Percentiles rank a stretch among this genome's conserved stretches.
These are phyloP conservation scores for Dolichotis patagonum DNA, from an alignment of 2,113 vertebrate genomes.

Conservation along the genomic window DNA sequence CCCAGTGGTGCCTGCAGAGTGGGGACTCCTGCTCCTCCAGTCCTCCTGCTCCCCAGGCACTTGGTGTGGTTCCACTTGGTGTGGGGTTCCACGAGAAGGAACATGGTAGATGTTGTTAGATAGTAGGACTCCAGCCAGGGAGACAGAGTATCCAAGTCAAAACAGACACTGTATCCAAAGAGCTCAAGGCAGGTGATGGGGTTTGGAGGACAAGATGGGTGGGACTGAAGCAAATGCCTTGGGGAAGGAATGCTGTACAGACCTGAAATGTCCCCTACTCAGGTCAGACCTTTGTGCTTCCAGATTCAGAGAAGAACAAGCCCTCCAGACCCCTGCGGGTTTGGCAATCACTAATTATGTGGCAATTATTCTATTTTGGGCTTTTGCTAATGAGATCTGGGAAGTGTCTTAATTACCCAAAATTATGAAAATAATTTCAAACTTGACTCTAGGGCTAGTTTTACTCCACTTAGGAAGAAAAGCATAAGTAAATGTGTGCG, in stretches of 20 bases:
- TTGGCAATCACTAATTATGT: conserved; percentile 84
- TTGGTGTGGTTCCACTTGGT: neutral
- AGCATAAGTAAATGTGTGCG: conserved; percentile 62
- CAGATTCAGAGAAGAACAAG: conserved; percentile 76
- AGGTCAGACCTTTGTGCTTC: conserved; percentile 55
- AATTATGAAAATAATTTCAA: conserved; percentile 88
- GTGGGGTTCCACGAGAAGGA: neutral
- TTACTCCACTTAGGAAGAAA: conserved; percentile 86
- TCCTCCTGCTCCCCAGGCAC: neutral
- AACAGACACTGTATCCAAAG: neutral
- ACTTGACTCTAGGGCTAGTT: conserved; percentile 88
- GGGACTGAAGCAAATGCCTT: neutral
- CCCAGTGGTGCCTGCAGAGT: neutral
- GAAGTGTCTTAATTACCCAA: conserved; percentile 85
- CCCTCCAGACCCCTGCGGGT: conserved; percentile 80
- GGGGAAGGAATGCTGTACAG: neutral
- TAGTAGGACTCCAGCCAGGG: neutral
- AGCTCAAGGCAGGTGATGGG: neutral
- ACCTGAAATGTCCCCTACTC: conserved; percentile 49
- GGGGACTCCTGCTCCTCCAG: neutral
- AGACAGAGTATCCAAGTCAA: neutral
- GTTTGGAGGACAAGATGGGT: neutral
- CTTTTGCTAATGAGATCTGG: conserved; percentile 89
- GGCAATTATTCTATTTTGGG: conserved; percentile 87
- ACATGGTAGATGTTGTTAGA: neutral